Evolutionary conservation across 2,888 invertebrate genomes (phyloP), one percentile per base, ranked within the genome.

Genomic region (Sturmia bella): DNA sequence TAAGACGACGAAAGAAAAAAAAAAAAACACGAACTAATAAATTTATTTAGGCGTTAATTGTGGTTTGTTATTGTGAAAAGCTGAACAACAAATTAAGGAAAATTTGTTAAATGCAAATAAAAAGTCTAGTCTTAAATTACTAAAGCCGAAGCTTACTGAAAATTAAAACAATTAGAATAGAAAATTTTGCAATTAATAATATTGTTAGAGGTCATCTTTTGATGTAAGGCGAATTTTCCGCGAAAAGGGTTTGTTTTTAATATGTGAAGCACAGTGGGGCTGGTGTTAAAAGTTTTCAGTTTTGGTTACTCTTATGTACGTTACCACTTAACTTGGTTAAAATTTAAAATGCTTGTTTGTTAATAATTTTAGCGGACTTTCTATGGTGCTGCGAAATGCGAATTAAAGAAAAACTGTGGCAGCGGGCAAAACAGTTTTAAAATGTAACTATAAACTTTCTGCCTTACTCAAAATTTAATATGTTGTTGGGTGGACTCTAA

Each of bases 41-140:
- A 48, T 15, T 56, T 80, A 72, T 73, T 73, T 27, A 74, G 73
- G 61, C 73, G 77, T 81, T 81, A 72, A 72, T 78, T 78, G 78
- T 78, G 70, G 77, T 64, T 70, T 57, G 70, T 70, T 50, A 57
- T 64, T 59, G 45, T 78, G 19, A n/a, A n/a, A n/a, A 63, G 66
- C 57, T 52, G 66, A 72, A 72, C 41, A 56, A 39, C 19, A 63
- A 21, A 64, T 64, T 57, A 19, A 27, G 19, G 27, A 57, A 68
- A 68, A 59, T 41, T 54, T 32, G 12, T 73, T 45, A 45, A 64
- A 41, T 52, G 13, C 12, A 32, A 45, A 48, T 32, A 15, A 9
- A 52, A 64, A 5, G 9, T 43, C 41, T 1, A 66, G 9, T 50
- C 12, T 50, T 21, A 1, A 3, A 15, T 32, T 24, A 15, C 12